Conservation (phyloP, 2,797 vertebrate species). For the Eupleurogrammus muticus region DNA sequence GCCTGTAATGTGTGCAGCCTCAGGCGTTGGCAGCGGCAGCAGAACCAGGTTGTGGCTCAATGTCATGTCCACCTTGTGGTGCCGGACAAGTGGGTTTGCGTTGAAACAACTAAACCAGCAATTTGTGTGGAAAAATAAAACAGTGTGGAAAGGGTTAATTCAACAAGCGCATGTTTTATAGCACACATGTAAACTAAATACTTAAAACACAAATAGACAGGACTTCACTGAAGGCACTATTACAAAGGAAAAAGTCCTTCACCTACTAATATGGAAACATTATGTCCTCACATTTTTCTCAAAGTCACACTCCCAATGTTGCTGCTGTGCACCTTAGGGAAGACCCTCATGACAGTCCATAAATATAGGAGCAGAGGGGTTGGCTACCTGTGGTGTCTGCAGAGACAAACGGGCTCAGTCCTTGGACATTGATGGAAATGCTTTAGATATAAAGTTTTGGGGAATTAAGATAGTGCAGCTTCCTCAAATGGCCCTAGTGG, state of each 20-base stretch:
- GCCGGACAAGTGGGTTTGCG: slow-evolving; percentile 18
- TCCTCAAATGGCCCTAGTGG: slow-evolving; percentile 52
- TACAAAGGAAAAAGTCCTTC: slow-evolving; percentile 10
- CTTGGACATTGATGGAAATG: slow-evolving; percentile 65
- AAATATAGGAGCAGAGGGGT: slow-evolving; percentile 50
- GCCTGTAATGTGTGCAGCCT: slow-evolving; percentile 48
- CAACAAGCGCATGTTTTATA: neutral
- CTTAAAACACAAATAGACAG: neutral
- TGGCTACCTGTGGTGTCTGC: slow-evolving; percentile 40
- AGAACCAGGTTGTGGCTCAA: slow-evolving; percentile 29
- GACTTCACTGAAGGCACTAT: neutral
- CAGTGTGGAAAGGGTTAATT: neutral
- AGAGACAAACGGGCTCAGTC: slow-evolving; percentile 43
- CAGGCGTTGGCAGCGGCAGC: slow-evolving; percentile 52
- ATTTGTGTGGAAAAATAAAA: neutral
- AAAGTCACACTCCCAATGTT: slow-evolving; percentile 50
- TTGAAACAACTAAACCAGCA: slow-evolving; percentile 30
- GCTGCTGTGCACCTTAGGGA: slow-evolving; percentile 41
- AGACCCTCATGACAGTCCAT: slow-evolving; percentile 56
- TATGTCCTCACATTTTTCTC: slow-evolving; percentile 39
- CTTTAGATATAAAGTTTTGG: slow-evolving; percentile 47
- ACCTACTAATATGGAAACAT: slow-evolving; percentile 13
- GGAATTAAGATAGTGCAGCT: slow-evolving; percentile 60
- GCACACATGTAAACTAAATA: neutral
- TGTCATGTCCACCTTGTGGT: slow-evolving; percentile 40